Percentiles rank a stretch among this genome's conserved stretches.
Conservation (phyloP, 2,888 invertebrate species). For the Didymodactylos carnosus region DNA sequence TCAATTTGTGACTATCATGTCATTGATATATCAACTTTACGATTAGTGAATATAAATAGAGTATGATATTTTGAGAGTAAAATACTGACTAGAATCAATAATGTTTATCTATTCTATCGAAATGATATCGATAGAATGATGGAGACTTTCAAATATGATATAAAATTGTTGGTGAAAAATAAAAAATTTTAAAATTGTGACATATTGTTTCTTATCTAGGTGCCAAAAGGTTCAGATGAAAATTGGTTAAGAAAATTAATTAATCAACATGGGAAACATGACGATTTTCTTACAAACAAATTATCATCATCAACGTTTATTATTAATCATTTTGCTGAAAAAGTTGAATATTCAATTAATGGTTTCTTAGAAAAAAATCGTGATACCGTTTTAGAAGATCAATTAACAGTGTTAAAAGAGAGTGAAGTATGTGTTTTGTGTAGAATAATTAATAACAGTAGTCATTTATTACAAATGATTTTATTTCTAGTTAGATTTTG, state of each 20-base stretch:
- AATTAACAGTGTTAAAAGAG: conserved; percentile 50
- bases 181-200: neutral
- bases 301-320: conserved; percentile 61
- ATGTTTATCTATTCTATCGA: too few species aligned
- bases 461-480: too few species aligned
- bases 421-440: conserved; percentile 34
- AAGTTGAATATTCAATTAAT: conserved; percentile 71
- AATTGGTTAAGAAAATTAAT: conserved; percentile 80
- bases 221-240: conserved; percentile 76
- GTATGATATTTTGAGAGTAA: too few species aligned
- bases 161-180: neutral
- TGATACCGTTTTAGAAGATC: conserved; percentile 86
- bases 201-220: too few species aligned
- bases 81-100: too few species aligned
- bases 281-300: conserved; percentile 64
- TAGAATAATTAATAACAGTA: too few species aligned
- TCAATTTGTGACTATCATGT: too few species aligned
- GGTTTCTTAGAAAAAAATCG: conserved; percentile 93
- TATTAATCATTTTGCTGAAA: conserved; percentile 84
- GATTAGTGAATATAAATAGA: too few species aligned
- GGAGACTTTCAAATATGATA: too few species aligned
- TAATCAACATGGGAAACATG: conserved; percentile 55
- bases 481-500: conserved; percentile 66
- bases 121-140: too few species aligned
- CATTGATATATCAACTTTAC: too few species aligned